A percentile compares a stretch with the other conserved stretches of the same genome.
Conservation (phyloP, 2,113 vertebrate species). For the Nansenia antarctica region DNA sequence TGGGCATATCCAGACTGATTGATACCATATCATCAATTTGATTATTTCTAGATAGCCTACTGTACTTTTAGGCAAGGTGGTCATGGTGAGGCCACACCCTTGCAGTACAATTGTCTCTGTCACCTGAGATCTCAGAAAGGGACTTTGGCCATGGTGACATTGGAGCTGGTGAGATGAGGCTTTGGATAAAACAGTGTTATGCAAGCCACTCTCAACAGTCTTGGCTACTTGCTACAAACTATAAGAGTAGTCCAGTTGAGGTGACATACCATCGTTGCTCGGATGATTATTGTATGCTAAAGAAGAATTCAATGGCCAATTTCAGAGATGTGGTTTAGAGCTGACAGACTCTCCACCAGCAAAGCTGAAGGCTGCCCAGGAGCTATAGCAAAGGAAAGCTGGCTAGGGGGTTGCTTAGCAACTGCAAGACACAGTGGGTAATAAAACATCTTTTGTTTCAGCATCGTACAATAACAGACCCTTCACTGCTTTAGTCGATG, state of each 20-base stretch:
- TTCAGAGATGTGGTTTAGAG: background rate
- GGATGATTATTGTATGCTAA: too few relatives aligned
- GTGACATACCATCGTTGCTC: too few relatives aligned
- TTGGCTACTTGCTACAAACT: background rate
- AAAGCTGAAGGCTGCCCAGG: background rate
- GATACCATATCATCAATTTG: background rate
- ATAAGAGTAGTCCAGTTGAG: background rate
- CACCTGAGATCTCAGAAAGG: background rate
- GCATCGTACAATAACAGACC: constrained; percentile 10
- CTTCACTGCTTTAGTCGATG: background rate
- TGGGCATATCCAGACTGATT: too few relatives aligned
- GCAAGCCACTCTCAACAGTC: background rate
- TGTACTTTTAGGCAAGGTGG: too few relatives aligned
- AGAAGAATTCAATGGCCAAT: background rate
- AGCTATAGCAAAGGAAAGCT: constrained; percentile 20
- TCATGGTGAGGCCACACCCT: background rate
- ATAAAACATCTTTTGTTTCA: constrained; percentile 49
- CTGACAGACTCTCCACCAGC: background rate
- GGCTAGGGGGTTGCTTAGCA: constrained; percentile 46
- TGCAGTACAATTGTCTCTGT: background rate
- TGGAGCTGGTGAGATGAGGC: background rate
- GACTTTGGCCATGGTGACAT: background rate
- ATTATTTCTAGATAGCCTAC: background rate
- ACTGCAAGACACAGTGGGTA: constrained; percentile 42
- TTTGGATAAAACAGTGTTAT: constrained; percentile 6